These are phyloP conservation scores for Natrix natrix DNA, from an alignment of 2,797 vertebrate species.

Conservation along the genomic window DNA sequence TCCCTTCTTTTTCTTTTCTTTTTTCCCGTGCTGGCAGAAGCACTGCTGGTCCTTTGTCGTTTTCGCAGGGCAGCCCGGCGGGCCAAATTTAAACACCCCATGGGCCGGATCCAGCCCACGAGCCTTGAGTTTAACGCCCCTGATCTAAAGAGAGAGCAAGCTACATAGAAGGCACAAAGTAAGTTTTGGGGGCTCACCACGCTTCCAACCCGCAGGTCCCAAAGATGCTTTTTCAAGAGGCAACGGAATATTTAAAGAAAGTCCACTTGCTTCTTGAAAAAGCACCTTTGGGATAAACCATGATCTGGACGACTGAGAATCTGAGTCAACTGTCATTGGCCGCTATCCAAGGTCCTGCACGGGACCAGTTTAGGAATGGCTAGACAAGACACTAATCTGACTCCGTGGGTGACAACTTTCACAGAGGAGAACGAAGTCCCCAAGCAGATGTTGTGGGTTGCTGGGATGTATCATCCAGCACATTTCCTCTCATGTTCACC, in stretches of 20 bases:
- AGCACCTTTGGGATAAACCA: neutral
- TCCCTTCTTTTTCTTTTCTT: too few relatives aligned
- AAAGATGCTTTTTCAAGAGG: neutral
- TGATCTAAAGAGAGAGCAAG: neutral
- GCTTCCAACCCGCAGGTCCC: neutral
- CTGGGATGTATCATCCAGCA: neutral
- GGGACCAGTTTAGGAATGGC: neutral
- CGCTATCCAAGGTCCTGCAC: neutral
- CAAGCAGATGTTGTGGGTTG: neutral
- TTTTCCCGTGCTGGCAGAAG: too few relatives aligned
- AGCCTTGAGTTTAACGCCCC: too few relatives aligned
- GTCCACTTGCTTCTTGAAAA: neutral
- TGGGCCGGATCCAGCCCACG: too few relatives aligned
- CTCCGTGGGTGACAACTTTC: neutral
- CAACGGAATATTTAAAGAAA: neutral
- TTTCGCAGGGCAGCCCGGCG: too few relatives aligned
- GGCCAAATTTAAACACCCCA: too few relatives aligned
- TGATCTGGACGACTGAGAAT: neutral
- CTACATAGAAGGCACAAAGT: neutral
- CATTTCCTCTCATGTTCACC: neutral
- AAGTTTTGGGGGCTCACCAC: neutral
- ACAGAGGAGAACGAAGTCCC: neutral
- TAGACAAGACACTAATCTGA: neutral
- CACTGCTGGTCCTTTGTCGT: too few relatives aligned
- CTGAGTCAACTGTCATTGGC: neutral